Evolutionary conservation across 2,797 vertebrate genomes (phyloP), one percentile per base, ranked within the genome.

Genomic region (Lepilemur ruficaudatus): DNA sequence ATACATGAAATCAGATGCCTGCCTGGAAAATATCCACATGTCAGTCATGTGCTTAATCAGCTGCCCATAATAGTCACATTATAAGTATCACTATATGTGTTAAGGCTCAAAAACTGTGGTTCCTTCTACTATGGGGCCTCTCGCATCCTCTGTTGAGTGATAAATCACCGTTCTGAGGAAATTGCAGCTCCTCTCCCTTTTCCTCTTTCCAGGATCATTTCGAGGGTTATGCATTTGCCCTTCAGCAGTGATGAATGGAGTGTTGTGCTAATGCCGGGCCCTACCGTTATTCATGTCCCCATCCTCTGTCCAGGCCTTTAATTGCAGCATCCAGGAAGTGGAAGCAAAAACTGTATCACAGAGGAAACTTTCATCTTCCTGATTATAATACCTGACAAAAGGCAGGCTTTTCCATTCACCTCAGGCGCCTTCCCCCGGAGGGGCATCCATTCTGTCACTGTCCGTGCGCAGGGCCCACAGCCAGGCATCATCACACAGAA

Each of bases 261-360:
- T 91, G 59, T 73, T 97, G 96, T 94, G 69, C 52, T 95, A 80
- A 95, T 91, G 63, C 75, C 28, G 4, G 63, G 38, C 82, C 57
- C n/a, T 0, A 0, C 65, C 23, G 38, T 85, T 96, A 78, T 83
- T 97, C 96, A 72, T 85, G 94, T 96, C 95, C 73, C 48, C 11
- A 5, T 96, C 57, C 96, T 93, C 84, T 63, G 65, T 59, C 91
- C 69, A 35, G 57, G 12, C 41, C 25, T 55, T 97, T 93, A 96
- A 96, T 96, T 98, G 78, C 50, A 97, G n/a, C 76, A 12, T 96
- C 43, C 87, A 97, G 89, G 61, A 98, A 97, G 86, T 35, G 70
- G 23, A 96, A 96, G 23, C 10, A 93, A 85, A 97, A 96, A 96
- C 91, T 59, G 30, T 72, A 50, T 95, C 92, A 86, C 55, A 73